Evolutionary conservation across 2,113 vertebrate species (phyloP), one percentile per base, ranked within the genome.

Genomic region (Cololabis saira): DNA sequence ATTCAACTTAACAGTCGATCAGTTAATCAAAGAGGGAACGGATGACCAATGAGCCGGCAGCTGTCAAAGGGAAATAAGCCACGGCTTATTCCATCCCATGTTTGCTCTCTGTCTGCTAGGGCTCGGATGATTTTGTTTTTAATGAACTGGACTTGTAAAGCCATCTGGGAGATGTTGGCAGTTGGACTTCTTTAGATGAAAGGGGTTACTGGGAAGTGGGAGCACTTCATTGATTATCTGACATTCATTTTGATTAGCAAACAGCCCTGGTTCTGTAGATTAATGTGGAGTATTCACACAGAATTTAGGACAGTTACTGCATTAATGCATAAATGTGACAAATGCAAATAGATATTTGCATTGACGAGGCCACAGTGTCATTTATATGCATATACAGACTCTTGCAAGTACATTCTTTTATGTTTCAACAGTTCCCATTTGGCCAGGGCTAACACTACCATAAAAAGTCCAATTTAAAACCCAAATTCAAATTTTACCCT

Each of bases 141-240:
- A 91, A 91, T 90, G 85, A 87, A 85, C 78, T 81, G 70, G 83
- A 83, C 71, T 75, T 41, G 69, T 80, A 74, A 62, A 83, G 77
- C 82, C 83, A 71, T 80, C 68, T 71, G 76, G 65, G 76, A 84
- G 62, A 50, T 33, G 0, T 19, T 70, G 80, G 74, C 76, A 76
- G 72, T 76, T 51, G 72, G 73, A 70, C 17, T 41, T 71, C 45
- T 77, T 59, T 42, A 44, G 57, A 61, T 67, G 61, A 74, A 41
- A 72, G 19, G 33, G 56, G 68, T 76, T 69, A 63, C 69, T 61
- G 80, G 75, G 82, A 76, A 51, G 17, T 14, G 37, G 67, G 66
- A 45, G 54, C 45, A 4, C 44, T 17, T 30, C 57, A 91, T 80
- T 85, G 85, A 91, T 89, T 86, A 88, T 76, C 54, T 73, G 72